These are phyloP conservation scores for Octodon degus DNA, from an alignment of 2,113 vertebrate species.

Conservation along the genomic window DNA sequence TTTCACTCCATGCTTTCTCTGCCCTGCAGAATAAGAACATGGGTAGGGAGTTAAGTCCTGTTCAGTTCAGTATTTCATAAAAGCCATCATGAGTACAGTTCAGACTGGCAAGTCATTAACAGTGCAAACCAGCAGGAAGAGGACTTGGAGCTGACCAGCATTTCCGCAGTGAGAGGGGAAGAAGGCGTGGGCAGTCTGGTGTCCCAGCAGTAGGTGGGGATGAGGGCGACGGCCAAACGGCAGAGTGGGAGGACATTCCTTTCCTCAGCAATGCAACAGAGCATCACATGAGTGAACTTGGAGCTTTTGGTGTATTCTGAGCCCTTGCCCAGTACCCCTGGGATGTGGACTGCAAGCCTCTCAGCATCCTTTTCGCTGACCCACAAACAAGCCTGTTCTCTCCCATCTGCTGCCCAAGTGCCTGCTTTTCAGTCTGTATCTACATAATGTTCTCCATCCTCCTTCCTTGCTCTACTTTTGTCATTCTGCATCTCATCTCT, in stretches of 20 bases:
- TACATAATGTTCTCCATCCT: constrained; percentile 33
- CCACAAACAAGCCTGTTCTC: constrained; percentile 12
- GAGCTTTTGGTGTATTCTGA: constrained; percentile 7
- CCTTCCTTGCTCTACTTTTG: not conserved
- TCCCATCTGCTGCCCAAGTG: constrained; percentile 58
- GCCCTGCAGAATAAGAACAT: not conserved
- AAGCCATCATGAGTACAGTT: not conserved
- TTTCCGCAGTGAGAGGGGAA: not conserved
- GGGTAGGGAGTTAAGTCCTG: not conserved
- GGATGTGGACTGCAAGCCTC: constrained; percentile 76
- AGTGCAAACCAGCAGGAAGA: not conserved
- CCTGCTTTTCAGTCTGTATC: constrained; percentile 60
- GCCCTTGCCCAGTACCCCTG: not conserved
- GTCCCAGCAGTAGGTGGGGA: not conserved
- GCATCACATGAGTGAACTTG: constrained; percentile 30
- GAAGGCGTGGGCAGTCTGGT: not conserved
- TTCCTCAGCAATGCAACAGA: not conserved
- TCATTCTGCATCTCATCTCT: not conserved
- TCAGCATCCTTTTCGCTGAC: constrained; percentile 35
- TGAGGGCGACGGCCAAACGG: not conserved
- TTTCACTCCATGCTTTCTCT: not conserved
- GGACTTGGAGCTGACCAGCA: not conserved
- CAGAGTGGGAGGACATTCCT: not conserved
- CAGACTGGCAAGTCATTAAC: not conserved
- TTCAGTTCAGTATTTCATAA: not conserved